Base-by-base conservation (phyloP, 2,888 invertebrate species). In the Tetheella fluctuosa region DNA sequence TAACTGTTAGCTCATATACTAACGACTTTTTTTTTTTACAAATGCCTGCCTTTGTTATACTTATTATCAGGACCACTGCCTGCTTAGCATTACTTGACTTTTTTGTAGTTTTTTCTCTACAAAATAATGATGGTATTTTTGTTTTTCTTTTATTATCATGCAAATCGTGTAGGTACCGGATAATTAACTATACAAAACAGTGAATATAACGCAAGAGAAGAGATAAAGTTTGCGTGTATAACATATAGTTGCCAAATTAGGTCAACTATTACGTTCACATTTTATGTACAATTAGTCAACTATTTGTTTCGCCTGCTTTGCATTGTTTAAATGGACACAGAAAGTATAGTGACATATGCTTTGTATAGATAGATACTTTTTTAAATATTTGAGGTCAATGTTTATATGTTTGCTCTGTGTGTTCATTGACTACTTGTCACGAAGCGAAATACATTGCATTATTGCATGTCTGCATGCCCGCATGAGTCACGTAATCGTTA, bases 381-480 rank as follows among this genome's bases (percentile, higher is more conserved):
- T 30, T 30, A 30, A 30, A 25, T 17, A 77, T 74, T 74, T 67
- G 30, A 8, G 28, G 52, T 57, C 52, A 53, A 58, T 17, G 57
- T 52, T 39, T 52, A 17, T 20, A 68, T 64, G 68, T 62, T 64
- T 62, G 59, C 61, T 30, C 37, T 62, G 55, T 59, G 56, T 62
- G 23, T 62, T 34, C 6, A 39, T 39, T 6, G 39, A n/a, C 39
- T n/a, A 39, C 2, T n/a, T 1, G n/a, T 39, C 39, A n/a, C 6
- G n/a, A n/a, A 57, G 73, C 74, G 74, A 64, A 69, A 64, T 57
- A 64, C 60, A 57, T 61, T 61, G 71, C 65, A 60, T 61, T 69
- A 28, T 59, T 59, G 60, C 63, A 59, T 58, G 25, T 52, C 23
- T 58, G 48, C 52, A 15, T 39, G 48, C 39, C 53, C 39, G n/a